A percentile compares a stretch with the other conserved stretches of the same genome.
Conservation (phyloP, 2,797 vertebrate species). For the Anguilla pacifica region DNA sequence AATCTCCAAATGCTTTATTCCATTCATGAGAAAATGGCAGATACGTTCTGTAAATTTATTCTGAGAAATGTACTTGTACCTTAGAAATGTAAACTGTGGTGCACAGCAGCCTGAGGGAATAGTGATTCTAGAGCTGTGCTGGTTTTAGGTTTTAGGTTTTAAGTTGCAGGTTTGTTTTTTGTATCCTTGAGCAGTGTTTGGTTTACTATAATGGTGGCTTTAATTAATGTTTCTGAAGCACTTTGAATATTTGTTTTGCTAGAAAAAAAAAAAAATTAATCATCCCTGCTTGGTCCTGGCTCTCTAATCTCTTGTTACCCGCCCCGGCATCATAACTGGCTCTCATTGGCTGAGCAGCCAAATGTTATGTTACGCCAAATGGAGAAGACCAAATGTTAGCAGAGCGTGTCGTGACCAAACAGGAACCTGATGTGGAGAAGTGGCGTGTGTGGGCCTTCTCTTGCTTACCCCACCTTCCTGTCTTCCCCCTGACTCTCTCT, state of each 20-base stretch:
- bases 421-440: slow-evolving; percentile 62
- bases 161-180: neutral
- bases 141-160: no score
- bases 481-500: slow-evolving; percentile 49
- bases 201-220: neutral
- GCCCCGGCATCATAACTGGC: slow-evolving; percentile 62
- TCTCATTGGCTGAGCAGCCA: slow-evolving; percentile 79
- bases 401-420: slow-evolving; percentile 70
- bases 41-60: neutral
- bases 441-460: neutral
- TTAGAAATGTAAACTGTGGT: neutral
- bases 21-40: no score
- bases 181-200: neutral
- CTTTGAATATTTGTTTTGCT: neutral
- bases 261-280: neutral
- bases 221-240: neutral
- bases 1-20: no score
- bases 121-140: neutral
- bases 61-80: neutral
- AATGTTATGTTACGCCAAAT: slow-evolving; percentile 47
- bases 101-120: neutral
- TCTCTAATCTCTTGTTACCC: neutral
- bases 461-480: slow-evolving; percentile 76
- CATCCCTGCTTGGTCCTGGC: neutral
- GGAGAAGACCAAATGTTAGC: slow-evolving; percentile 73